A percentile compares a stretch with the other conserved stretches of the same genome.
phyloP scores from a whole-genome alignment of 2,797 vertebrate genomes.

The Aulostomus chinensis region DNA sequence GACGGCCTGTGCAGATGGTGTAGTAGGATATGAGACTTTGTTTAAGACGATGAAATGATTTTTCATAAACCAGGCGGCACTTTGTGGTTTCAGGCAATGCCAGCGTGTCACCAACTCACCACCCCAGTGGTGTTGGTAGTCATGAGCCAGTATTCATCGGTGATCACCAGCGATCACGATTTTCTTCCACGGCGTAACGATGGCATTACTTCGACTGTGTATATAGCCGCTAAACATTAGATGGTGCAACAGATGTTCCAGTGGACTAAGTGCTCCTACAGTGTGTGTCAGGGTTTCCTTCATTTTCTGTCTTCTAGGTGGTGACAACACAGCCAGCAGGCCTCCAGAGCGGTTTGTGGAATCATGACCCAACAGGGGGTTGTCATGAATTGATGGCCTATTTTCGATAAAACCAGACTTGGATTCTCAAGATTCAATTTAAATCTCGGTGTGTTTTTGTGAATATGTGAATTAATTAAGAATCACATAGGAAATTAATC shows the following conservation, averaged over 20 bases:
- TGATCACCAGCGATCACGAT: constrained; percentile 48
- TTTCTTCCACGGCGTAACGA: constrained; percentile 9
- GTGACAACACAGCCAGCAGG: too few relatives aligned
- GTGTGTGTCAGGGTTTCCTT: constrained; percentile 4
- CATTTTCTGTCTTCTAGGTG: not conserved
- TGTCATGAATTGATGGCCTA: too few relatives aligned
- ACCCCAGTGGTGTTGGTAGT: constrained; percentile 2
- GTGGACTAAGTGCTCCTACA: not conserved
- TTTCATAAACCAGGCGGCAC: too few relatives aligned
- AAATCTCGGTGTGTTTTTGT: too few relatives aligned
- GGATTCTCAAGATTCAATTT: too few relatives aligned
- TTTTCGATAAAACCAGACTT: too few relatives aligned
- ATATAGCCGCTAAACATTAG: constrained; percentile 48
- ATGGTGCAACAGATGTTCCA: too few relatives aligned
- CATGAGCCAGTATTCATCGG: constrained; percentile 22
- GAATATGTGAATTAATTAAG: too few relatives aligned
- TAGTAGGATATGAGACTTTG: too few relatives aligned
- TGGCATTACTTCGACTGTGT: constrained; percentile 10
- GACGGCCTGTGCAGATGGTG: too few relatives aligned
- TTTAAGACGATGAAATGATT: too few relatives aligned
- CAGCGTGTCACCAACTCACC: constrained; percentile 25
- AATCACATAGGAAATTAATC: too few relatives aligned
- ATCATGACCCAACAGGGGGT: not conserved
- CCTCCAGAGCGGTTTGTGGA: not conserved
- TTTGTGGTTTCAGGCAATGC: constrained; percentile 12